Conservation (phyloP, 2,888 invertebrate species). For the Melanostoma scalare region DNA sequence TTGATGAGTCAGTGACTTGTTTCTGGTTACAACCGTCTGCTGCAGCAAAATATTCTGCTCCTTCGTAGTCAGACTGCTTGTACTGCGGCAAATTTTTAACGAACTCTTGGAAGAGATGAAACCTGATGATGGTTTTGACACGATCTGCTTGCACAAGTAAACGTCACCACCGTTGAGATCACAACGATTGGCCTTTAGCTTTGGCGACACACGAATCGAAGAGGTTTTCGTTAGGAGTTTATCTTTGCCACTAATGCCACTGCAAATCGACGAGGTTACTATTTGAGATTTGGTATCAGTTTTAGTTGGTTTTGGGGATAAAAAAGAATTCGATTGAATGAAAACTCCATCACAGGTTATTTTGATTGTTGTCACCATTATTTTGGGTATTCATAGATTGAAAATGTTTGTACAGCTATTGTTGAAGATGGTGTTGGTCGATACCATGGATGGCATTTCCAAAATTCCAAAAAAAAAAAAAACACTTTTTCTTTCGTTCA, state of each 20-base stretch:
- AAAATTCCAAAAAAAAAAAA: slow-evolving; percentile 2
- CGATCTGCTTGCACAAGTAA: slow-evolving; percentile 69
- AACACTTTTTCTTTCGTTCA: background rate
- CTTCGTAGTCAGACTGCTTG: slow-evolving; percentile 52
- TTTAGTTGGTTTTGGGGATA: slow-evolving; percentile 75
- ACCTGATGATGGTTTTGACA: slow-evolving; percentile 63
- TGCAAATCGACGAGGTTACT: slow-evolving; percentile 36
- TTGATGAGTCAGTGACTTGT: slow-evolving; percentile 63
- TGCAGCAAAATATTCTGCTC: slow-evolving; percentile 55
- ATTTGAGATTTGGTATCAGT: slow-evolving; percentile 45
- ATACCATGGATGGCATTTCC: slow-evolving; percentile 39
- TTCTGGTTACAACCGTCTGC: slow-evolving; percentile 25
- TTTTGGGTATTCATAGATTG: slow-evolving; percentile 34
- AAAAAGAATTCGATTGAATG: slow-evolving; percentile 81
- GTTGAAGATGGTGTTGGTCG: background rate
- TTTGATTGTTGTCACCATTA: slow-evolving; percentile 82
- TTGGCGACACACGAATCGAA: slow-evolving; percentile 52
- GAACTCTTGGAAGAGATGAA: slow-evolving; percentile 53
- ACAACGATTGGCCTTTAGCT: slow-evolving; percentile 55
- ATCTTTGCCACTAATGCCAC: slow-evolving; percentile 32
- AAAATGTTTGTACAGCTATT: slow-evolving; percentile 36
- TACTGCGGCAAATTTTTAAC: slow-evolving; percentile 58
- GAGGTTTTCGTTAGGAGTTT: slow-evolving; percentile 35
- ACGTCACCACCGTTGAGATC: slow-evolving; percentile 62
- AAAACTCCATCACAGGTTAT: slow-evolving; percentile 82